These are phyloP conservation scores for Atethmia centrago DNA, from an alignment of 2,888 invertebrate species.

Conservation along the genomic window DNA sequence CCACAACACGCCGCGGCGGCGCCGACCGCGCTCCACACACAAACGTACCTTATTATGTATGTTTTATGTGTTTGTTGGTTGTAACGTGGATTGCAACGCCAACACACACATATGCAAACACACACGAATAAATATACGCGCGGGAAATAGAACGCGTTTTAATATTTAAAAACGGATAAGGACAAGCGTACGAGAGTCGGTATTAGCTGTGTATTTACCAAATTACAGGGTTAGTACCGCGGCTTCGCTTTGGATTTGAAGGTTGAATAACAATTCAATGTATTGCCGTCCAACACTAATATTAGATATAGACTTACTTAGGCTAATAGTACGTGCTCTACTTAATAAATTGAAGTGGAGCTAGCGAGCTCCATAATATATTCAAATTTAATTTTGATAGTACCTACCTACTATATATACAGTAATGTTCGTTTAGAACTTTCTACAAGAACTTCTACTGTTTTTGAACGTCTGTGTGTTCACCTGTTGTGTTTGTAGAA, in stretches of 20 bases:
- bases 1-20: conserved; percentile 89
- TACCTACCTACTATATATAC: conserved; percentile 4
- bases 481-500: conserved; percentile 4
- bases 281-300: conserved; percentile 41
- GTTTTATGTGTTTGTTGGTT: conserved; percentile 84
- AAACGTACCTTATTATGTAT: conserved; percentile 79
- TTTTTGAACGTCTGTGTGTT: too few relatives aligned
- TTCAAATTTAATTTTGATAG: conserved; percentile 31
- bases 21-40: conserved; percentile 81
- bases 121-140: conserved; percentile 71
- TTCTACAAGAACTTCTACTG: conserved; percentile 23
- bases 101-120: conserved; percentile 64
- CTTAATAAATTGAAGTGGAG: conserved; percentile 40
- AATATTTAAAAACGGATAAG: conserved; percentile 82
- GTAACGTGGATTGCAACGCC: conserved; percentile 79
- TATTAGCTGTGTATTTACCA: conserved; percentile 59
- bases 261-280: conserved; percentile 52
- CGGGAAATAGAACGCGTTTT: conserved; percentile 80
- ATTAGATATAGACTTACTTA: conserved; percentile 38
- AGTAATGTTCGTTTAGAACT: conserved; percentile 5
- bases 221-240: conserved; percentile 57
- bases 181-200: conserved; percentile 57
- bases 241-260: conserved; percentile 22
- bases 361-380: conserved; percentile 16
- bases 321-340: conserved; percentile 37